phyloP scores from a whole-genome alignment of 2,888 invertebrate genomes.

The Pammene aurita region DNA sequence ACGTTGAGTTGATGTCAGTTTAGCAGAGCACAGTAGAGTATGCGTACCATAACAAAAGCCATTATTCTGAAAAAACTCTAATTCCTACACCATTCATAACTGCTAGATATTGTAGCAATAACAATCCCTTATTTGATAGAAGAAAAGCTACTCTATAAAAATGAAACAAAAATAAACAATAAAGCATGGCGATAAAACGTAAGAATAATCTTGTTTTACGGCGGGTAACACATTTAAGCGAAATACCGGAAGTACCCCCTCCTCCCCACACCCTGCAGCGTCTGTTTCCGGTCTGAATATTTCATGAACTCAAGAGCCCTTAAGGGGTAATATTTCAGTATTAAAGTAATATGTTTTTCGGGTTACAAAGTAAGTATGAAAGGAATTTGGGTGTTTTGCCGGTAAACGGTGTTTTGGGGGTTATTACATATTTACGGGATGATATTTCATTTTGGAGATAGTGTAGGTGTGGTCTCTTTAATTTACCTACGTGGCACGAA shows the following conservation, averaged over 20 bases:
- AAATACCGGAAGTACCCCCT: slow-evolving; percentile 42
- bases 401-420: slow-evolving; percentile 1
- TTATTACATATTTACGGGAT: slow-evolving; percentile 6
- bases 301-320: slow-evolving; percentile 42
- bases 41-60: too few relatives aligned
- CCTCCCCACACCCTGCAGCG: slow-evolving; percentile 29
- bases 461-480: too few relatives aligned
- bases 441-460: neutral
- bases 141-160: slow-evolving; percentile 1
- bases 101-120: slow-evolving; percentile 2
- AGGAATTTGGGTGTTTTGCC: slow-evolving; percentile 10
- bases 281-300: slow-evolving; percentile 49
- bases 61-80: too few relatives aligned
- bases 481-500: too few relatives aligned
- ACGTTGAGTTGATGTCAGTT: too few relatives aligned
- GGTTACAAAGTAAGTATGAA: slow-evolving; percentile 32
- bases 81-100: too few relatives aligned
- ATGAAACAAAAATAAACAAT: slow-evolving; percentile 41
- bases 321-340: slow-evolving; percentile 39
- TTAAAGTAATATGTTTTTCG: slow-evolving; percentile 36
- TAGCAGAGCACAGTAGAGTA: too few relatives aligned
- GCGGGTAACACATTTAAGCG: slow-evolving; percentile 40
- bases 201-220: slow-evolving; percentile 29
- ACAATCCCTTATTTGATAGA: neutral
- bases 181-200: slow-evolving; percentile 36